Percentiles rank a stretch among this genome's conserved stretches.
phyloP scores from a whole-genome alignment of 2,888 invertebrate species.

The Temnothorax ravouxi region DNA sequence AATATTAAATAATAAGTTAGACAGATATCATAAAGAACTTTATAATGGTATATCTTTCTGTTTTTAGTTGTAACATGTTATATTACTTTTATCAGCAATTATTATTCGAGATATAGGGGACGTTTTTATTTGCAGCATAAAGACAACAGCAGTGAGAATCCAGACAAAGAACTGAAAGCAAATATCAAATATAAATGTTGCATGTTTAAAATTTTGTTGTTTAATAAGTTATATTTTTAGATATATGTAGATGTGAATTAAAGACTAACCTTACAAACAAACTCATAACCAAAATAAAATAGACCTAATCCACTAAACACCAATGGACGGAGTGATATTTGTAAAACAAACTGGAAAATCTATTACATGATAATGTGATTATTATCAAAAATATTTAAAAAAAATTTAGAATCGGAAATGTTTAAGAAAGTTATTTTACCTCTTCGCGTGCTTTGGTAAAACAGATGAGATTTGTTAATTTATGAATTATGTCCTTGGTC shows the following conservation, averaged over 20 bases:
- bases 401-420: neutral
- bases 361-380: neutral
- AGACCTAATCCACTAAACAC: slow-evolving; percentile 5
- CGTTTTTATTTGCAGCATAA: slow-evolving; percentile 21
- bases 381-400: neutral
- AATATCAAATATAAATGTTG: neutral
- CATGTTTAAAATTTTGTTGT: neutral
- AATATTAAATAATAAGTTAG: neutral
- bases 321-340: slow-evolving; percentile 30
- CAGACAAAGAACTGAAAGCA: slow-evolving; percentile 14
- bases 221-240: neutral
- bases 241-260: neutral
- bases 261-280: neutral
- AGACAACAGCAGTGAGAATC: neutral
- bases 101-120: neutral
- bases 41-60: neutral
- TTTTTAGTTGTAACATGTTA: neutral
- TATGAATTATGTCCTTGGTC: neutral
- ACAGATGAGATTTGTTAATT: slow-evolving; percentile 2
- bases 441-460: neutral
- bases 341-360: slow-evolving; percentile 25
- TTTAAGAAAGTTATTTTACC: neutral
- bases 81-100: neutral
- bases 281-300: slow-evolving; percentile 23
- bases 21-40: neutral